Evolutionary conservation across 2,888 invertebrate genomes (phyloP).

Genomic region (Poecilobothrus nobilitatus): DNA sequence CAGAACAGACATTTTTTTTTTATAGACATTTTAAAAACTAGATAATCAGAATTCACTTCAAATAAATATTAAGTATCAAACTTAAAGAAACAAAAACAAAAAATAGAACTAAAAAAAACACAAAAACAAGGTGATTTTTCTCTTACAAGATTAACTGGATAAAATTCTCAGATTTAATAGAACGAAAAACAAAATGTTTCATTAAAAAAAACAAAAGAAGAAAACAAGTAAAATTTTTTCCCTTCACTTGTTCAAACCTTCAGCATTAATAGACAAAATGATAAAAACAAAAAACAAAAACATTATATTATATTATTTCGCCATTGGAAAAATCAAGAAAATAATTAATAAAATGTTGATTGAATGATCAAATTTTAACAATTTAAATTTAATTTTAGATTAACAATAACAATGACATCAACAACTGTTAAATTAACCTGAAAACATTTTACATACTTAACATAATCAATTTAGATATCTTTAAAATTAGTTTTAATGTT

Average conservation of each 20-base stretch:
- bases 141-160: background rate
- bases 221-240: too few relatives aligned
- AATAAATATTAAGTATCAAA: background rate
- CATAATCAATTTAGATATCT: background rate
- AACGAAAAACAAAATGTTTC: background rate
- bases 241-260: too few relatives aligned
- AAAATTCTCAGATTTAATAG: background rate
- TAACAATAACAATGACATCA: background rate
- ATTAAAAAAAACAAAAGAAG: background rate
- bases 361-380: slow-evolving; percentile 2
- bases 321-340: too few relatives aligned
- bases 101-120: background rate
- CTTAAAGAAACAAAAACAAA: background rate
- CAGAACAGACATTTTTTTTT: background rate
- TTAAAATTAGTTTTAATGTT: too few relatives aligned
- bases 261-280: too few relatives aligned
- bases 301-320: background rate
- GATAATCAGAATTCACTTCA: background rate
- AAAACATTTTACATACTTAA: background rate
- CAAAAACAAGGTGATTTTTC: background rate
- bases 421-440: slow-evolving; percentile 1
- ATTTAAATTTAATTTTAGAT: background rate
- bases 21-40: background rate
- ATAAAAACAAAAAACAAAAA: background rate
- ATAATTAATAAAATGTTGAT: slow-evolving; percentile 3